Base-by-base conservation (phyloP, 1,140 invertebrate species). In the Orchesella cincta region DNA sequence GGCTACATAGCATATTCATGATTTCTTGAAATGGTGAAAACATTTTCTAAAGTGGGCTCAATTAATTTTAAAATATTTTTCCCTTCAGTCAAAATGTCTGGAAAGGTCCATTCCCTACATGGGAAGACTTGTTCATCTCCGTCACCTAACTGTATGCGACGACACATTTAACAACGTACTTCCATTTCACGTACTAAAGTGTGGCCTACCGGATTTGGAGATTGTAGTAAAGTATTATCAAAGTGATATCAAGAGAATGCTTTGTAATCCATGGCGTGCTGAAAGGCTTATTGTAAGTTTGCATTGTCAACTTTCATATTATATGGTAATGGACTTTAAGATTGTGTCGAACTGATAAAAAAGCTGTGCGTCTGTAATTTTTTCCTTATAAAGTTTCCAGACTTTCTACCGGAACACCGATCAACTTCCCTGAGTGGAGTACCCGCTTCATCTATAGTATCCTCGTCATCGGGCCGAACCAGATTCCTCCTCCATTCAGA, bases 161-260 rank as follows among this genome's bases (percentile, higher is more conserved):
- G 72, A 72, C 8, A 78, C 76, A 35, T 78, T 78, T 57, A 33
- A 78, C 16, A 78, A 57, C 35, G 36, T 78, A 26, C 76, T 78
- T 18, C 76, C 76, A 1, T 74, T 78, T 29, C 76, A 78, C 39
- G 57, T 67, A 5, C 73, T 78, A 39, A 78, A 78, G 73, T 35
- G 52, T 72, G 76, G 57, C 33, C 34, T 73, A 1, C 28, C 76
- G 0, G 28, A 29, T 52, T 70, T 78, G 76, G 76, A 78, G 18
- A 78, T 78, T 51, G 35, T 67, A 29, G 76, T 78, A 2, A 78
- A 74, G 28, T 78, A 78, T 26, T 62, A 62, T 20, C 72, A 72
- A 16, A 74, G 46, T n/a, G 46, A 78, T 51, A 36, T 54, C 8
- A 78, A 78, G 72, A 72, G 73, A 57, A 20, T 36, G 8, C 35